phyloP scores from a whole-genome alignment of 92 coral and sea anemone species.

The Epizoanthus illoricatus region DNA sequence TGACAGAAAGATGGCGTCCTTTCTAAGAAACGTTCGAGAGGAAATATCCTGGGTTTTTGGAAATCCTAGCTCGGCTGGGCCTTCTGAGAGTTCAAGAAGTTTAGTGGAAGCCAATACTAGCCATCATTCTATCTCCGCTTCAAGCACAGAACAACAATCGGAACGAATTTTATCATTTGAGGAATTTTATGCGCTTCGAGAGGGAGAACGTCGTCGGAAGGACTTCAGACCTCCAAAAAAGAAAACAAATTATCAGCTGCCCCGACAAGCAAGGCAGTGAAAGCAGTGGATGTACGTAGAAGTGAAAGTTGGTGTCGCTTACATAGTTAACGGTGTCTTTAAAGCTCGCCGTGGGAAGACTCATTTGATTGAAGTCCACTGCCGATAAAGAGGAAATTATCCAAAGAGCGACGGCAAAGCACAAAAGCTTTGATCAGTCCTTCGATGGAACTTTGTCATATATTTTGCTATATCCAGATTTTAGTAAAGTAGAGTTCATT shows the following conservation, averaged over 20 bases:
- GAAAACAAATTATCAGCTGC: slow-evolving; percentile 9
- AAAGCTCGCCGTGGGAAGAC: slow-evolving; percentile 69
- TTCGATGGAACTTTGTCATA: slow-evolving; percentile 52
- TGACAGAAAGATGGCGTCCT: too few relatives aligned
- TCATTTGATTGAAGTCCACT: slow-evolving; percentile 51
- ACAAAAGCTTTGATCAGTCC: slow-evolving; percentile 61
- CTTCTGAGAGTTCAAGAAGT: too few relatives aligned
- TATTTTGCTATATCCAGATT: slow-evolving; percentile 72
- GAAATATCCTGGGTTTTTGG: too few relatives aligned
- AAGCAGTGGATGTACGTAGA: slow-evolving; percentile 57
- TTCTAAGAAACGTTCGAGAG: too few relatives aligned
- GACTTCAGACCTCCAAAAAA: slow-evolving; percentile 41
- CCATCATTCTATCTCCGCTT: not conserved
- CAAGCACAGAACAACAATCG: not conserved
- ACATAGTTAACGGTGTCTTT: slow-evolving; percentile 55
- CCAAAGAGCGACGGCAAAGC: slow-evolving; percentile 56
- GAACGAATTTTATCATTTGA: slow-evolving; percentile 10
- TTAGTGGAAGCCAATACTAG: too few relatives aligned
- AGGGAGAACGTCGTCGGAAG: slow-evolving; percentile 29
- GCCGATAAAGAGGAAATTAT: slow-evolving; percentile 58
- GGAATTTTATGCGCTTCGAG: slow-evolving; percentile 4
- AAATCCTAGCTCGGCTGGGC: too few relatives aligned
- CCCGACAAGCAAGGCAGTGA: not conserved
- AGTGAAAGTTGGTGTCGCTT: slow-evolving; percentile 69
- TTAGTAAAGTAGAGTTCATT: slow-evolving; percentile 52